These are phyloP conservation scores for Synanthedon formicaeformis DNA, from an alignment of 2,888 invertebrate genomes.

Conservation along the genomic window DNA sequence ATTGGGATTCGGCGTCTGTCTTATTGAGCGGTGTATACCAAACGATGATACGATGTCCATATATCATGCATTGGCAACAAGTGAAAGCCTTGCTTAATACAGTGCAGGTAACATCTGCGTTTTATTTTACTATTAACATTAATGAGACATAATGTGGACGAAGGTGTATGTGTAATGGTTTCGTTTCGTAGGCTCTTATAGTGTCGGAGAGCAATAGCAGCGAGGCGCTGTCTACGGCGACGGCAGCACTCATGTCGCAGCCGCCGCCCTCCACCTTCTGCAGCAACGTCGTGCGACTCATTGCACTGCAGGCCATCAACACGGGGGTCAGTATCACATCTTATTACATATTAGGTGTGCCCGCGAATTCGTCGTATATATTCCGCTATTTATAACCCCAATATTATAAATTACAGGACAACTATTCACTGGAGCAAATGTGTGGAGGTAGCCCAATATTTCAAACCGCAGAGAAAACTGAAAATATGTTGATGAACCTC, in stretches of 20 bases:
- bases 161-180: too few species aligned
- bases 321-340: conserved; percentile 76
- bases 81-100: conserved; percentile 89
- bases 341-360: neutral
- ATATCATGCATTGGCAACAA: conserved; percentile 96
- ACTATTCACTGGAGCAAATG: conserved; percentile 92
- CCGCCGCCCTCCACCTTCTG: conserved; percentile 96
- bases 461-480: conserved; percentile 90
- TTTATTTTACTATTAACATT: too few species aligned
- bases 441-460: conserved; percentile 93
- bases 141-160: too few species aligned
- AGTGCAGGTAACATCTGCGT: conserved; percentile 75
- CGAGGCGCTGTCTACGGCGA: conserved; percentile 85
- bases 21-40: conserved; percentile 95
- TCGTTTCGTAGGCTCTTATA: conserved; percentile 73
- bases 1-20: conserved; percentile 97
- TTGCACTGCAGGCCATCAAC: conserved; percentile 94
- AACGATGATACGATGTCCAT: conserved; percentile 92
- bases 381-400: neutral
- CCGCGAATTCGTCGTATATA: neutral
- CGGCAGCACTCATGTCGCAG: conserved; percentile 88
- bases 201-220: conserved; percentile 79
- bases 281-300: conserved; percentile 93
- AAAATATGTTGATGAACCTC: conserved; percentile 95
- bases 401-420: conserved; percentile 68